Evolutionary conservation across 2,888 invertebrate genomes (phyloP).

Genomic region (Tachina grossa): DNA sequence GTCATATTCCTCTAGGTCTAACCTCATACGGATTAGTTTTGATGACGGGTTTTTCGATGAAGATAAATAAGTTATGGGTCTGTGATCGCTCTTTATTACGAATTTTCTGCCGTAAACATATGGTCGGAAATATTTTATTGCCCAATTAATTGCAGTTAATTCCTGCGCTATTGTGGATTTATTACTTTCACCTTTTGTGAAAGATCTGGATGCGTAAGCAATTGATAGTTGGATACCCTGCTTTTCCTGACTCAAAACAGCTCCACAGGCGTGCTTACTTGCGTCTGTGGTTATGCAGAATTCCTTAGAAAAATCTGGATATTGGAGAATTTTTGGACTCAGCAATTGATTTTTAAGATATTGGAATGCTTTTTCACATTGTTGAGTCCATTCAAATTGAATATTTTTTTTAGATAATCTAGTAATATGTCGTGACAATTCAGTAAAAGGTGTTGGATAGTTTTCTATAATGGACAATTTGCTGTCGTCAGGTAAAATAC

Average conservation of each 20-base stretch:
- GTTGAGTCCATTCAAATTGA: neutral
- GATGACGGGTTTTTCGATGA: neutral
- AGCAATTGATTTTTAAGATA: neutral
- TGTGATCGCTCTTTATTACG: neutral
- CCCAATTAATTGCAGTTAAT: neutral
- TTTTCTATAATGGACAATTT: constrained; percentile 14
- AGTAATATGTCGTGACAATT: neutral
- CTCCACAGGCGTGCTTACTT: neutral
- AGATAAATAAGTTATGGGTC: neutral
- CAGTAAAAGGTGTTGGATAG: constrained; percentile 2
- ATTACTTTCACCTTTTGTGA: neutral
- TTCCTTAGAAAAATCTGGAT: neutral
- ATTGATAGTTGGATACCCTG: neutral
- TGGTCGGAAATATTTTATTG: neutral
- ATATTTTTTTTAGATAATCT: constrained; percentile 5
- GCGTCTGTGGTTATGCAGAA: no score
- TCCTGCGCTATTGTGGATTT: neutral
- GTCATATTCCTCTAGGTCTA: no score
- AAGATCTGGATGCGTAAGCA: neutral
- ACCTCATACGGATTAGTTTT: neutral
- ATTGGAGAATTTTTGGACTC: no score
- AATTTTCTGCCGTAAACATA: neutral
- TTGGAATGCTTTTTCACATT: neutral
- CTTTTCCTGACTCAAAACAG: neutral
- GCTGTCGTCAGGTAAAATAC: neutral